Percentiles rank a stretch among this genome's conserved stretches.
Conservation (phyloP, 2,888 invertebrate genomes). For the Dusona sp. region DNA sequence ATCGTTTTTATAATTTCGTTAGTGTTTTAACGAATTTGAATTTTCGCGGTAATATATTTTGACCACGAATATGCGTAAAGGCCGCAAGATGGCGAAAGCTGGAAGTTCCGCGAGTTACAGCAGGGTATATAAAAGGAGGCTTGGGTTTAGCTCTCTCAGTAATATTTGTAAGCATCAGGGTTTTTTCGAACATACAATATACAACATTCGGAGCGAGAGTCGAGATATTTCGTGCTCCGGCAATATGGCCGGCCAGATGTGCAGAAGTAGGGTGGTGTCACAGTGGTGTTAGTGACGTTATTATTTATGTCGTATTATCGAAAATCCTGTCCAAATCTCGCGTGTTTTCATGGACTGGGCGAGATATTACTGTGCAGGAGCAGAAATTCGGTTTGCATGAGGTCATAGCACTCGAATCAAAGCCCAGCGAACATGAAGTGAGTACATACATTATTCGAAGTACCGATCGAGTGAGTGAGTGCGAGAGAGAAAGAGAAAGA, state of each 20-base stretch:
- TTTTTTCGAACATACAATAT: slow-evolving; percentile 31
- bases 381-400: slow-evolving; percentile 82
- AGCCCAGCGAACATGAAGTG: slow-evolving; percentile 83
- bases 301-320: slow-evolving; percentile 84
- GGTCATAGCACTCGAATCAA: slow-evolving; percentile 83
- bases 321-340: slow-evolving; percentile 84
- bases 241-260: slow-evolving; percentile 84
- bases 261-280: slow-evolving; percentile 83
- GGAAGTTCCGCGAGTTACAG: not conserved
- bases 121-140: slow-evolving; percentile 30
- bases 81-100: slow-evolving; percentile 18
- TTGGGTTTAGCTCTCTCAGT: slow-evolving; percentile 37
- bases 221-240: slow-evolving; percentile 71
- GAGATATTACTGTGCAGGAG: slow-evolving; percentile 82
- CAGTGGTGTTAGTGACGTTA: slow-evolving; percentile 83
- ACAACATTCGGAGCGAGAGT: slow-evolving; percentile 37
- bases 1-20: not conserved
- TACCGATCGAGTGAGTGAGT: slow-evolving; percentile 26
- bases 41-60: slow-evolving; percentile 7
- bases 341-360: slow-evolving; percentile 84
- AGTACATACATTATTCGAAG: slow-evolving; percentile 74
- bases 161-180: slow-evolving; percentile 16
- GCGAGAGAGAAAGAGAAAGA: slow-evolving; percentile 47
- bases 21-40: slow-evolving; percentile 10
- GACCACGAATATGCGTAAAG: not conserved